Base-by-base conservation (phyloP, 64 coral and sea anemone species). In the Platygyra sinensis region DNA sequence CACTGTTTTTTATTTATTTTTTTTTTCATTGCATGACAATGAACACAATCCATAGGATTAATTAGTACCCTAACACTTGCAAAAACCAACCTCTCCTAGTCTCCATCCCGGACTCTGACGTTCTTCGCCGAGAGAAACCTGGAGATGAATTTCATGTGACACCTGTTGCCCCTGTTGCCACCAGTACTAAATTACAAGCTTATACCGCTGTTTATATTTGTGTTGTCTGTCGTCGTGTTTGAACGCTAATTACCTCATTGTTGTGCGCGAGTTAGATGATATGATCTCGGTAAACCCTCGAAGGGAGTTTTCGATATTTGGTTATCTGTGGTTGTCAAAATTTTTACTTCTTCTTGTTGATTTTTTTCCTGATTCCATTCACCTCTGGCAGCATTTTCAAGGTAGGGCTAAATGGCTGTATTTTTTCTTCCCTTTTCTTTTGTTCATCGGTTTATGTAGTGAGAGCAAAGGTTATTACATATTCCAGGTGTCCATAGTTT, bases 221-320 rank as follows among this genome's bases (percentile, higher is more conserved):
- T 27, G 36, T 85, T 85, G 76, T 17, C 42, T 38, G 63, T 24
- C 2, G 81, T 72, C 63, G 63, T 38, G 25, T 71, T 28, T 50
- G 24, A 50, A 49, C 22, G 9, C 46, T 11, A 71, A 85, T 85
- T 69, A 85, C 81, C 64, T 85, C 81, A 85, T 72, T 85, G 62
- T 85, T 50, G n/a, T 38, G 67, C 36, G 38, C 33, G 62, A 85
- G 81, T 79, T 29, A 57, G 76, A 51, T 79, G 76, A 79, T 57
- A 51, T 79, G 38, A 85, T 52, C 16, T 72, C 11, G 50, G 8
- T 32, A 57, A 61, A 54, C 54, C 54, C 81, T 30, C 24, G 36
- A 69, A 69, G 14, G 14, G 10, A 22, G 24, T 39, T 63, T 52
- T 83, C 30, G 42, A 67, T 69, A 67, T 83, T 83, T 83, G 62